A percentile compares a stretch with the other conserved stretches of the same genome.
phyloP scores from a whole-genome alignment of 2,113 vertebrate species.

The Oenanthe oenanthe region DNA sequence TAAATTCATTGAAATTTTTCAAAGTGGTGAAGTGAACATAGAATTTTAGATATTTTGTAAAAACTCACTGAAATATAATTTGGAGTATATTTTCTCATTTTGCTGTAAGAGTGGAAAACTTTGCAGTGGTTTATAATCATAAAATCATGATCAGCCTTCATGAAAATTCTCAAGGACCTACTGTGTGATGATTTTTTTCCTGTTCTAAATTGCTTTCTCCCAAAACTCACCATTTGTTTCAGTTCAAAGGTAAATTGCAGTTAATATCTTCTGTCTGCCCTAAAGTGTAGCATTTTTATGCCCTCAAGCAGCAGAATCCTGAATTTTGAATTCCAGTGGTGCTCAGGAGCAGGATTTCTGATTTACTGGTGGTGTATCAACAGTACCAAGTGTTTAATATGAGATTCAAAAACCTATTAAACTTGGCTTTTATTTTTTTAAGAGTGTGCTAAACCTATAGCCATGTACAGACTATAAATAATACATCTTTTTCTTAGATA shows the following conservation, averaged over 20 bases:
- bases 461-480: neutral
- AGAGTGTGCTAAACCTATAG: neutral
- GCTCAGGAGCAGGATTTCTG: neutral
- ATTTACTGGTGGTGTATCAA: neutral
- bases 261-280: neutral
- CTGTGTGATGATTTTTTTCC: neutral
- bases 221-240: neutral
- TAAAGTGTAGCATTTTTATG: neutral
- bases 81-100: neutral
- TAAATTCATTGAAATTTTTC: neutral
- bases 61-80: neutral
- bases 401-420: neutral
- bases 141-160: neutral
- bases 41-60: neutral
- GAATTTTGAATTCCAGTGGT: neutral
- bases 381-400: neutral
- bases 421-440: neutral
- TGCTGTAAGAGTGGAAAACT: neutral
- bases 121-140: neutral
- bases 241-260: conserved; percentile 1
- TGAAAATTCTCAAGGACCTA: neutral
- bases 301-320: neutral
- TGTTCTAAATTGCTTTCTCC: neutral
- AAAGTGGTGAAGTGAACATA: neutral
- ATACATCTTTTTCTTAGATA: neutral